phyloP scores from a whole-genome alignment of 2,797 vertebrate genomes.

The Sebastes trivittatus region DNA sequence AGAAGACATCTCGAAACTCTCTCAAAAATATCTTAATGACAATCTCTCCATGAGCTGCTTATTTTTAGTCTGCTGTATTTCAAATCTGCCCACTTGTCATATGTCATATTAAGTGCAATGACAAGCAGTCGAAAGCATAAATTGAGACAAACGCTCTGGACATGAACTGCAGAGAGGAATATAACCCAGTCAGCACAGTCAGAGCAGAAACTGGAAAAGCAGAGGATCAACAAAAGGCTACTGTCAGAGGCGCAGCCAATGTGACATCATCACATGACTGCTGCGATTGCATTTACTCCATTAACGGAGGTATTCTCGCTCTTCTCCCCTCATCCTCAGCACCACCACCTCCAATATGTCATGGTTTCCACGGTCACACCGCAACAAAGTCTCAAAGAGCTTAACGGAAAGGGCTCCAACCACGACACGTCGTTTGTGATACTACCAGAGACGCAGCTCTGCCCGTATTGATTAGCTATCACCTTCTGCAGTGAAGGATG shows the following conservation, averaged over 20 bases:
- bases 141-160: background rate
- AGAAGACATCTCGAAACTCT: background rate
- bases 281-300: constrained; percentile 54
- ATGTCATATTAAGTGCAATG: background rate
- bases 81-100: background rate
- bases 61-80: background rate
- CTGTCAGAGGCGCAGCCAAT: constrained; percentile 30
- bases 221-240: constrained; percentile 43
- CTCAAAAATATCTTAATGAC: background rate
- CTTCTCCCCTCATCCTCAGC: background rate
- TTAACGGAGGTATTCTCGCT: constrained; percentile 40
- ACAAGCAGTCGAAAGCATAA: background rate
- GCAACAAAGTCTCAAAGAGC: constrained; percentile 47
- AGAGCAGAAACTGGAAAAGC: background rate
- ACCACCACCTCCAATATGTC: background rate
- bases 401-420: constrained; percentile 24
- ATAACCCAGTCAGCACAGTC: background rate
- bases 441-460: background rate
- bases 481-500: background rate
- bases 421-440: background rate
- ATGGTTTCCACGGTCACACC: constrained; percentile 47
- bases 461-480: constrained; percentile 5
- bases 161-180: background rate
- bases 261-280: constrained; percentile 71
- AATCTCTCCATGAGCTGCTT: background rate